A percentile compares a stretch with the other conserved stretches of the same genome.
phyloP scores from a whole-genome alignment of 2,888 invertebrate species.

The Polietes domitor region DNA sequence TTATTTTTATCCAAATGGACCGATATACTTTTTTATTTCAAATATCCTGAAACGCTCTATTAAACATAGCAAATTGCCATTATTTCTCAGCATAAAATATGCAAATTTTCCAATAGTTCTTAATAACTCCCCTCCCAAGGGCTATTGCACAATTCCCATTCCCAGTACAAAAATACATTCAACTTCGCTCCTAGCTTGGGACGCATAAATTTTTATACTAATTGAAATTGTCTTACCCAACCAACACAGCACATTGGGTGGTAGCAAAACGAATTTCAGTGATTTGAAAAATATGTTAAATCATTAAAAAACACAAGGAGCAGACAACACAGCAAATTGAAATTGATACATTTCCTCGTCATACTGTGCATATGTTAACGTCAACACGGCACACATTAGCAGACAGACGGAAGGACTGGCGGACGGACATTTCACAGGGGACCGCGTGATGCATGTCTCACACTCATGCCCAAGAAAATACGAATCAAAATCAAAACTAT shows the following conservation, averaged over 20 bases:
- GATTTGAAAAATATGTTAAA: constrained; percentile 29
- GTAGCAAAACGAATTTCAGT: constrained; percentile 28
- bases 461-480: constrained; percentile 20
- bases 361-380: constrained; percentile 40
- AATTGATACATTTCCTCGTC: constrained; percentile 12
- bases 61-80: neutral
- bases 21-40: too few species aligned
- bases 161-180: neutral
- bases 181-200: neutral
- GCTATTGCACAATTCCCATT: neutral
- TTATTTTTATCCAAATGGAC: too few species aligned
- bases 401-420: constrained; percentile 6
- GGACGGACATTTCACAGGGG: constrained; percentile 45
- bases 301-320: constrained; percentile 33
- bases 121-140: neutral
- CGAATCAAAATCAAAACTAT: constrained; percentile 56
- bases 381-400: constrained; percentile 51
- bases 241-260: too few species aligned
- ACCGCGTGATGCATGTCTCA: constrained; percentile 21
- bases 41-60: too few species aligned
- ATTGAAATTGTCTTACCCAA: constrained; percentile 8
- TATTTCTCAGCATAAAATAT: neutral
- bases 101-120: neutral
- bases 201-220: constrained; percentile 7
- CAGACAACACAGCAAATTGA: constrained; percentile 32